These are phyloP conservation scores for Pseudochirops corinnae DNA, from an alignment of 2,797 vertebrate genomes.

Conservation along the genomic window DNA sequence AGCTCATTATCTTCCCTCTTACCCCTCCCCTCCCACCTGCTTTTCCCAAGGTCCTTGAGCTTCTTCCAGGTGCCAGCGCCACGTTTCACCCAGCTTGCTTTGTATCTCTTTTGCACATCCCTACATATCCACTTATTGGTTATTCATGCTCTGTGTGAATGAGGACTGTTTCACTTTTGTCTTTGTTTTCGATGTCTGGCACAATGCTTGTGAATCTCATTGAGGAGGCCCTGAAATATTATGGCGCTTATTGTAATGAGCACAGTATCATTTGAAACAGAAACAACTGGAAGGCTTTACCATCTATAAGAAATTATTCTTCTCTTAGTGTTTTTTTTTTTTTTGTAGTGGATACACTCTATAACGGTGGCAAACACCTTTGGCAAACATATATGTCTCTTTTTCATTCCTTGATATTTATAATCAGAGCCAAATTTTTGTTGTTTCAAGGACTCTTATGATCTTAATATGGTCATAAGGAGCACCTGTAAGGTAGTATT, in stretches of 20 bases:
- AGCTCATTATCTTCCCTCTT: background rate
- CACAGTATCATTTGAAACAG: background rate
- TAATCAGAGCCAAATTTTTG: background rate
- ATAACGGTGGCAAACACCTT: background rate
- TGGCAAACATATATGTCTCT: background rate
- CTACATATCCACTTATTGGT: background rate
- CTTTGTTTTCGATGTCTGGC: background rate
- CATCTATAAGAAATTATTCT: too few species aligned
- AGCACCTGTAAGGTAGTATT: background rate
- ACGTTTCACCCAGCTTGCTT: background rate
- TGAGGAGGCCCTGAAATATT: background rate
- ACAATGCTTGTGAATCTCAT: background rate
- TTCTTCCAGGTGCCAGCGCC: background rate
- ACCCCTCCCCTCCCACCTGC: fast-evolving
- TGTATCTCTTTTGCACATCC: background rate
- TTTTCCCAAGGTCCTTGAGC: background rate
- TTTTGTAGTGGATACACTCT: background rate
- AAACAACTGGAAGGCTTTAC: background rate
- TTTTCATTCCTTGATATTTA: background rate
- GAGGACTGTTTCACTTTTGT: background rate
- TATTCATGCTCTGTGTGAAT: background rate
- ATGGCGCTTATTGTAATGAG: background rate
- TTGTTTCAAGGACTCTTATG: background rate
- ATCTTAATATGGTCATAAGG: background rate
- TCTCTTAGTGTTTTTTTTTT: background rate